phyloP scores from a whole-genome alignment of 2,797 vertebrate genomes.

The Botia almorhae region DNA sequence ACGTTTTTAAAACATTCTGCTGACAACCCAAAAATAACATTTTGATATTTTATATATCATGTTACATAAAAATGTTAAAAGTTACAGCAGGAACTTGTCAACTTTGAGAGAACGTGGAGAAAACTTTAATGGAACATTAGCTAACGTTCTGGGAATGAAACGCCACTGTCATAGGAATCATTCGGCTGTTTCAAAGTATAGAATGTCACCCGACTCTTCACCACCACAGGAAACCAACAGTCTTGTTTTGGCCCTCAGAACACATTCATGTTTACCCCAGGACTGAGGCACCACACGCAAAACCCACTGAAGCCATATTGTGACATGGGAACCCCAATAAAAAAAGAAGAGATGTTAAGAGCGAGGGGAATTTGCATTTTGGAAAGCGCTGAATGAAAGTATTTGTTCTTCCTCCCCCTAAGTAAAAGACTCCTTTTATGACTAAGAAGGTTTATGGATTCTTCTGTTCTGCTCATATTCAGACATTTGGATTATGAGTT shows the following conservation, averaged over 20 bases:
- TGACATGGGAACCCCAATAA: constrained; percentile 85
- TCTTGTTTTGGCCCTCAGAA: constrained; percentile 67
- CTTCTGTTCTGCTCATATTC: constrained; percentile 76
- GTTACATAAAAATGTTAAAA: too few relatives aligned
- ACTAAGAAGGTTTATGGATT: constrained; percentile 76
- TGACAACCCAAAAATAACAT: too few relatives aligned
- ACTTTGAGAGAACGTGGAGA: too few relatives aligned
- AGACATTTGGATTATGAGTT: constrained; percentile 67
- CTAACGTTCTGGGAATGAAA: too few relatives aligned
- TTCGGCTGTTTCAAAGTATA: constrained; percentile 39
- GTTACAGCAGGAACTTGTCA: too few relatives aligned
- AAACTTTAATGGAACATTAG: too few relatives aligned
- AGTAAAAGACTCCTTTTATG: constrained; percentile 83
- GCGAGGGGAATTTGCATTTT: constrained; percentile 86
- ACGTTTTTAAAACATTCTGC: too few relatives aligned
- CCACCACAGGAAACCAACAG: constrained; percentile 64
- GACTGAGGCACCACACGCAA: constrained; percentile 60
- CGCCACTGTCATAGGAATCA: not conserved
- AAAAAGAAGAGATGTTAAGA: constrained; percentile 79
- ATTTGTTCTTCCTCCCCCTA: constrained; percentile 84
- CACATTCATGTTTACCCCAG: constrained; percentile 64
- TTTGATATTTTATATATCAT: too few relatives aligned
- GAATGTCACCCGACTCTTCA: constrained; percentile 40
- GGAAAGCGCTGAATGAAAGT: constrained; percentile 80
- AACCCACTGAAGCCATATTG: constrained; percentile 73